A percentile compares a stretch with the other conserved stretches of the same genome.
phyloP scores from a whole-genome alignment of 1,140 invertebrate species.

The Dufourea novaeangliae region DNA sequence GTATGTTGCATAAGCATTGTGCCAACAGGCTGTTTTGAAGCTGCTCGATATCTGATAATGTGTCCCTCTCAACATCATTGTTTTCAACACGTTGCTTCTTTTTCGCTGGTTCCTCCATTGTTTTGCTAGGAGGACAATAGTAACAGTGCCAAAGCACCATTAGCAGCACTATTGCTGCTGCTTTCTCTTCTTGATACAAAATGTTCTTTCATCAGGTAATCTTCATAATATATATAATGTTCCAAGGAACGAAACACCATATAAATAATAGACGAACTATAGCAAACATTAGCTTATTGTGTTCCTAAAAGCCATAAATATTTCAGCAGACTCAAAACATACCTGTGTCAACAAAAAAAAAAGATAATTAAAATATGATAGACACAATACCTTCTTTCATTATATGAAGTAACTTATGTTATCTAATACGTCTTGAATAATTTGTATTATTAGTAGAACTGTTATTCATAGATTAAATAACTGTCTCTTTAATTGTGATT shows the following conservation, averaged over 20 bases:
- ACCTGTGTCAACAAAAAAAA: constrained; percentile 28
- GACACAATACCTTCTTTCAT: not conserved
- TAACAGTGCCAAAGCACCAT: constrained; percentile 73
- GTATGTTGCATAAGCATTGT: constrained; percentile 90
- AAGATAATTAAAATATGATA: not conserved
- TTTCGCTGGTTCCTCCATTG: constrained; percentile 87
- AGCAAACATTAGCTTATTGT: constrained; percentile 40
- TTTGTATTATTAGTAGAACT: not conserved
- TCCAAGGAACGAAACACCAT: constrained; percentile 22
- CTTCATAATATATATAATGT: constrained; percentile 38
- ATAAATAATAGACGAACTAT: constrained; percentile 1
- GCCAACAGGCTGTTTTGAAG: constrained; percentile 85
- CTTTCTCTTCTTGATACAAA: constrained; percentile 14
- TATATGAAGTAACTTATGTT: not conserved
- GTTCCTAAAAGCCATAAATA: constrained; percentile 1
- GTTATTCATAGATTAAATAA: too few relatives aligned
- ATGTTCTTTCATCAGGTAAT: constrained; percentile 51
- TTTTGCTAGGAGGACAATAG: constrained; percentile 66
- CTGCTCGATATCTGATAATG: constrained; percentile 79
- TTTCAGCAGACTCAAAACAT: not conserved
- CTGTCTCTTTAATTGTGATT: too few relatives aligned
- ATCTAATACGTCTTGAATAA: not conserved
- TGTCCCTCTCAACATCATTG: constrained; percentile 82
- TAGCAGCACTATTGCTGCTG: constrained; percentile 59
- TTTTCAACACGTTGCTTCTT: constrained; percentile 86